Evolutionary conservation across 64 coral and sea anemone species (phyloP).

Genomic region (Anthopleura sola): DNA sequence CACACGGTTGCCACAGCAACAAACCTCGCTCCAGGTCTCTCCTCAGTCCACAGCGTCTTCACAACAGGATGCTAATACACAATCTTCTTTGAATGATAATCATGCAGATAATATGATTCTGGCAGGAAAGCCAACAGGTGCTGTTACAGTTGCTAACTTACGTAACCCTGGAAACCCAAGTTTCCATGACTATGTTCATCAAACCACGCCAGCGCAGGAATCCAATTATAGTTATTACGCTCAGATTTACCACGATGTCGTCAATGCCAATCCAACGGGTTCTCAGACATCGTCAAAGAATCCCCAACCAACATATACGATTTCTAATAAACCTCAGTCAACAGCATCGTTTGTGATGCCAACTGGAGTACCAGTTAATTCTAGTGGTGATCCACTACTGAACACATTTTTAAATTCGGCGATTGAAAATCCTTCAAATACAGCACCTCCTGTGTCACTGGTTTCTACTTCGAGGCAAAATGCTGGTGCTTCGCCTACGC

Average conservation of each 20-base stretch:
- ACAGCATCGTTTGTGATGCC: background rate
- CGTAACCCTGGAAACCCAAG: background rate
- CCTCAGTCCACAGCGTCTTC: background rate
- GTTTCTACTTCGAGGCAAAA: background rate
- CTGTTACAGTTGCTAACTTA: background rate
- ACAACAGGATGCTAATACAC: background rate
- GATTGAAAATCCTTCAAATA: background rate
- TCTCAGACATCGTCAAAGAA: background rate
- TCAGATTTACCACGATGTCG: background rate
- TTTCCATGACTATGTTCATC: background rate
- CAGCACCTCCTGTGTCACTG: background rate
- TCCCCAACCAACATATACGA: background rate
- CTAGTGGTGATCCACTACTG: background rate
- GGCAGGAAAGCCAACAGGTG: background rate
- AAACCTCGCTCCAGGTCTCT: background rate
- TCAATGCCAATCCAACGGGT: background rate
- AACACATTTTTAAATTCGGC: conserved; percentile 5
- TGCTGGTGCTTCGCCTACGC: background rate
- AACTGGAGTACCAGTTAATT: conserved; percentile 7
- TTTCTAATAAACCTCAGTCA: background rate
- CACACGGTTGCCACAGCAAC: background rate
- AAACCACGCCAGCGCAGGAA: background rate
- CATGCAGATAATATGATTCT: background rate
- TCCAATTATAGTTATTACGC: background rate
- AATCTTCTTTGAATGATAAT: background rate